phyloP scores from a whole-genome alignment of 2,888 invertebrate genomes.

The Hyppa rectilinea region DNA sequence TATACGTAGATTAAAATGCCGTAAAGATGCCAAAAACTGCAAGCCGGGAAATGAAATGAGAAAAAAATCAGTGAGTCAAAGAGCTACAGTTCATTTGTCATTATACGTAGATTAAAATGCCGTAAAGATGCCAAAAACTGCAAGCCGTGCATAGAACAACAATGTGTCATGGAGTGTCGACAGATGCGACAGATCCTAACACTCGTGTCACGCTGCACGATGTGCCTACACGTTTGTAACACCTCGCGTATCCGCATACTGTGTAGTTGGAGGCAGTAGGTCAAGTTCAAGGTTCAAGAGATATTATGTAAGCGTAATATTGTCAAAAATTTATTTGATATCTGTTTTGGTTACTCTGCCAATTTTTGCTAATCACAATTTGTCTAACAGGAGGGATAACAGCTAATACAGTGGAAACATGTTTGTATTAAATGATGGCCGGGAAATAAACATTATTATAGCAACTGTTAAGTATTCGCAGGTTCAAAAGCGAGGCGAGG shows the following conservation, averaged over 20 bases:
- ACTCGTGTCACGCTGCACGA: slow-evolving; percentile 3
- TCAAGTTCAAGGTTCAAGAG: slow-evolving; percentile 27
- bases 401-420: neutral
- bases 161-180: slow-evolving; percentile 52
- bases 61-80: neutral
- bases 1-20: slow-evolving; percentile 1
- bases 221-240: slow-evolving; percentile 21
- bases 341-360: neutral
- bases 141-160: slow-evolving; percentile 44
- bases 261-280: slow-evolving; percentile 22
- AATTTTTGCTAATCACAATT: neutral
- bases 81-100: slow-evolving; percentile 11
- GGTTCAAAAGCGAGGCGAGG: neutral
- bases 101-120: slow-evolving; percentile 5
- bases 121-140: slow-evolving; percentile 49
- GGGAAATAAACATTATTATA: neutral
- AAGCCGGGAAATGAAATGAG: neutral
- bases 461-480: neutral
- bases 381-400: neutral
- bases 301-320: neutral
- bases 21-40: slow-evolving; percentile 19
- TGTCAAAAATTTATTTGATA: neutral
- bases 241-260: slow-evolving; percentile 22
- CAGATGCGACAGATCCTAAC: slow-evolving; percentile 39
- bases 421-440: neutral